These are phyloP conservation scores for Ecliptopera silaceata DNA, from an alignment of 2,888 invertebrate species.

Conservation along the genomic window DNA sequence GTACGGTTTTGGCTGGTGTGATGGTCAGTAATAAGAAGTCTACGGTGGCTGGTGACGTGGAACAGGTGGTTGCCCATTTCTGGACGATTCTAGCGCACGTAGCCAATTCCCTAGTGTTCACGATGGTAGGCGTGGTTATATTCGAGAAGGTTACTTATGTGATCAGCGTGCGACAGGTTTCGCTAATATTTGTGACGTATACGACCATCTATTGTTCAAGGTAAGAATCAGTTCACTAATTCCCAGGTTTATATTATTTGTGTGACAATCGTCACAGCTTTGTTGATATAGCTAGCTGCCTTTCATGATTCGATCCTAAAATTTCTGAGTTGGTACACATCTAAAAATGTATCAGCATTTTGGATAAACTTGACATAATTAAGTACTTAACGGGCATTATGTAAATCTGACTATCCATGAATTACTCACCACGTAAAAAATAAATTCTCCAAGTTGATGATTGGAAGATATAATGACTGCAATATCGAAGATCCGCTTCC, in stretches of 20 bases:
- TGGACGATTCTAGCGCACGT: slow-evolving; percentile 65
- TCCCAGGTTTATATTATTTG: neutral
- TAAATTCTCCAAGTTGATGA: too few relatives aligned
- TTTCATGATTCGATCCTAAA: too few relatives aligned
- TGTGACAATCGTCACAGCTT: too few relatives aligned
- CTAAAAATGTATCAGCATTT: too few relatives aligned
- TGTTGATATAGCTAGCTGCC: too few relatives aligned
- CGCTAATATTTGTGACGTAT: slow-evolving; percentile 70
- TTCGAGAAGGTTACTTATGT: slow-evolving; percentile 76
- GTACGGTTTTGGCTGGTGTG: slow-evolving; percentile 65
- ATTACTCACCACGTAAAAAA: too few relatives aligned
- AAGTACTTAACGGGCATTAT: too few relatives aligned
- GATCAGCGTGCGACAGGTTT: slow-evolving; percentile 63
- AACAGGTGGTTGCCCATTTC: slow-evolving; percentile 59
- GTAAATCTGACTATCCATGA: too few relatives aligned
- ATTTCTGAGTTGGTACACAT: too few relatives aligned
- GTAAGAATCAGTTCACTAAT: slow-evolving; percentile 37
- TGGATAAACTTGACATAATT: too few relatives aligned
- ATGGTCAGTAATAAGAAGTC: slow-evolving; percentile 66
- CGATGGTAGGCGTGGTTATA: slow-evolving; percentile 84
- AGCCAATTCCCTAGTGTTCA: slow-evolving; percentile 83
- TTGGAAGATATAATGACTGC: too few relatives aligned
- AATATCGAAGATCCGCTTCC: too few relatives aligned
- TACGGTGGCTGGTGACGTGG: slow-evolving; percentile 67
- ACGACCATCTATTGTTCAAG: slow-evolving; percentile 74